A percentile compares a stretch with the other conserved stretches of the same genome.
These are phyloP conservation scores for Neotoxoptera formosana DNA, from an alignment of 1,140 invertebrate genomes.

Conservation along the genomic window DNA sequence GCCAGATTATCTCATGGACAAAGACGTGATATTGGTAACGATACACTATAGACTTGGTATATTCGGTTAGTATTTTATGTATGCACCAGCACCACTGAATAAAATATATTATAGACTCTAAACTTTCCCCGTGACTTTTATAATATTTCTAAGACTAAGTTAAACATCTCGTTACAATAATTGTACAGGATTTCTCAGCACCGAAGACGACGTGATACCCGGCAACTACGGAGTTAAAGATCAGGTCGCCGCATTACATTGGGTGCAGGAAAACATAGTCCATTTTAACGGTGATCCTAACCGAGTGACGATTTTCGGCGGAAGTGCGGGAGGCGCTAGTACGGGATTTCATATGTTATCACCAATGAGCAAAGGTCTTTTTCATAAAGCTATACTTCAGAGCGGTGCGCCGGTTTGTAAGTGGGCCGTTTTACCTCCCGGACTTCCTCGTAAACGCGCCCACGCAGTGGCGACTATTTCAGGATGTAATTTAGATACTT, in stretches of 20 bases:
- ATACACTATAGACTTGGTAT: conserved; percentile 66
- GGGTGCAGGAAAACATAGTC: conserved; percentile 65
- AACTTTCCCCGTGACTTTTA: neutral
- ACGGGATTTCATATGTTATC: conserved; percentile 58
- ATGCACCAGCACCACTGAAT: neutral
- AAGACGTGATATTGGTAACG: conserved; percentile 66
- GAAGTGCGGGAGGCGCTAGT: conserved; percentile 60
- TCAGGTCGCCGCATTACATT: conserved; percentile 64
- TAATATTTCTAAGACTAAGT: neutral
- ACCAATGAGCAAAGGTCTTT: conserved; percentile 57
- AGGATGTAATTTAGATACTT: neutral
- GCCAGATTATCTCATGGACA: conserved; percentile 64
- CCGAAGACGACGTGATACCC: conserved; percentile 59
- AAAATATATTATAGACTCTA: neutral
- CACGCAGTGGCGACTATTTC: neutral
- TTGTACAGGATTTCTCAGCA: conserved; percentile 61
- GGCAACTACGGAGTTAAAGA: conserved; percentile 65
- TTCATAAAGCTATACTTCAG: conserved; percentile 58
- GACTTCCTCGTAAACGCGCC: neutral
- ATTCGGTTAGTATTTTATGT: conserved; percentile 59
- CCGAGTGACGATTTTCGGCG: conserved; percentile 61
- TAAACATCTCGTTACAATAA: neutral
- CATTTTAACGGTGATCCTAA: conserved; percentile 63
- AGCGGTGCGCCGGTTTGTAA: conserved; percentile 30
- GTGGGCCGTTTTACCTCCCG: neutral